Evolutionary conservation across 2,113 vertebrate species (phyloP).

Genomic region (Anarhynchus alexandrinus): DNA sequence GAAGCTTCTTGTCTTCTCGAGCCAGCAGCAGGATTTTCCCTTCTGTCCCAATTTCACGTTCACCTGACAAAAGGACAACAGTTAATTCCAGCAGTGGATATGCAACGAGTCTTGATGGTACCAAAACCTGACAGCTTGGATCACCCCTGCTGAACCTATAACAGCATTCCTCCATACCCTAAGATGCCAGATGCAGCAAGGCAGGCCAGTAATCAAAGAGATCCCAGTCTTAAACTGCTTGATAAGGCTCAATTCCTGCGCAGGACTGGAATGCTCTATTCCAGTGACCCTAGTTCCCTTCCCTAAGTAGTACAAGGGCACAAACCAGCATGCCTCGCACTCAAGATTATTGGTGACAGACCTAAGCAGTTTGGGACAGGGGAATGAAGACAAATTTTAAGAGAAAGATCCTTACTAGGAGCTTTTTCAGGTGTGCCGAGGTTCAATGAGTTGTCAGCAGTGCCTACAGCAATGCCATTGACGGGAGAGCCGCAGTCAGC

Average conservation of each 20-base stretch:
- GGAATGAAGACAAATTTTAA: background rate
- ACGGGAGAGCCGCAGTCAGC: conserved; percentile 68
- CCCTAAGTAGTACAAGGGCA: background rate
- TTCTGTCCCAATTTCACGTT: conserved; percentile 78
- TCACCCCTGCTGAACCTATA: background rate
- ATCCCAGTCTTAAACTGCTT: background rate
- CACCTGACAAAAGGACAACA: conserved; percentile 59
- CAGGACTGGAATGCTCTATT: fast-evolving
- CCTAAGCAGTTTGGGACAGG: background rate
- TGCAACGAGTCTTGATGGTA: fast-evolving
- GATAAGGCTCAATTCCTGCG: background rate
- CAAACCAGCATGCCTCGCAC: fast-evolving
- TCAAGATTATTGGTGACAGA: background rate
- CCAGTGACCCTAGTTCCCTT: background rate
- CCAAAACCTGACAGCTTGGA: background rate
- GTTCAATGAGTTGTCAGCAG: conserved; percentile 69
- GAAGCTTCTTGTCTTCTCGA: conserved; percentile 78
- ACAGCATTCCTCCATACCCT: too few species aligned
- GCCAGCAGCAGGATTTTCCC: conserved; percentile 78
- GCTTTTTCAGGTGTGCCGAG: conserved; percentile 64
- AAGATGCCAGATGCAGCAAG: background rate
- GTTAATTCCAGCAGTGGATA: background rate
- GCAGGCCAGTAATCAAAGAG: background rate
- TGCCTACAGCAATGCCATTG: conserved; percentile 68
- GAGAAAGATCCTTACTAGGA: conserved; percentile 65